These are phyloP conservation scores for Procavia capensis DNA, from an alignment of 2,113 vertebrate genomes.

Conservation along the genomic window DNA sequence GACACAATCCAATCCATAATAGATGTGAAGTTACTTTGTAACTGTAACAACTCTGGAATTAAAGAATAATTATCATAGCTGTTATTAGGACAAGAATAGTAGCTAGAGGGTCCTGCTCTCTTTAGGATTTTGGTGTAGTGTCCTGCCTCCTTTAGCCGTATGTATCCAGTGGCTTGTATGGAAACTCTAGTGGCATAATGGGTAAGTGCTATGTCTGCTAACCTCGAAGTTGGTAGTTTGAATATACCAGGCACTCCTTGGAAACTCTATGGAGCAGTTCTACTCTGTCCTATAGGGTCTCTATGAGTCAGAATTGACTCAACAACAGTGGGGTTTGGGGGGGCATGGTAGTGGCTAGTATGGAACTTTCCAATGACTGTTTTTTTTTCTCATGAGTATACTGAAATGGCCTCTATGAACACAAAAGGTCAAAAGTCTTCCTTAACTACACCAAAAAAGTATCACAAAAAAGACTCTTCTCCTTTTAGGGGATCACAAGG, in stretches of 20 bases:
- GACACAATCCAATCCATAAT: no score
- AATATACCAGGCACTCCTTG: no score
- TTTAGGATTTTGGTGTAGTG: not conserved
- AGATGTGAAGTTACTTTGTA: not conserved
- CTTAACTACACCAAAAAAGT: not conserved
- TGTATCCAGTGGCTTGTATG: not conserved
- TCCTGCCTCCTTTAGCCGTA: not conserved
- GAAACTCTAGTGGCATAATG: no score
- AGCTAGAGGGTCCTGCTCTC: not conserved
- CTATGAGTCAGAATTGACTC: no score
- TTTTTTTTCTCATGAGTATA: constrained; percentile 32
- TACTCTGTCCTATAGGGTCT: no score
- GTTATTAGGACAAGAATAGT: not conserved
- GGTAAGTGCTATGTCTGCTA: no score
- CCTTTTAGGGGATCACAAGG: not conserved
- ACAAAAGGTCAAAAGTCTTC: not conserved
- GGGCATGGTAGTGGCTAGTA: not conserved
- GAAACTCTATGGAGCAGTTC: no score
- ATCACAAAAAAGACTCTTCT: not conserved
- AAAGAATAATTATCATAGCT: not conserved
- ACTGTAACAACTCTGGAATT: not conserved
- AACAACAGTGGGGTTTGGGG: no score
- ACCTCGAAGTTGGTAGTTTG: no score
- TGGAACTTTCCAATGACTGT: not conserved
- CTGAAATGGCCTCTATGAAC: not conserved